Evolutionary conservation across 2,113 vertebrate species (phyloP).

Genomic region (Callaeas wilsoni): DNA sequence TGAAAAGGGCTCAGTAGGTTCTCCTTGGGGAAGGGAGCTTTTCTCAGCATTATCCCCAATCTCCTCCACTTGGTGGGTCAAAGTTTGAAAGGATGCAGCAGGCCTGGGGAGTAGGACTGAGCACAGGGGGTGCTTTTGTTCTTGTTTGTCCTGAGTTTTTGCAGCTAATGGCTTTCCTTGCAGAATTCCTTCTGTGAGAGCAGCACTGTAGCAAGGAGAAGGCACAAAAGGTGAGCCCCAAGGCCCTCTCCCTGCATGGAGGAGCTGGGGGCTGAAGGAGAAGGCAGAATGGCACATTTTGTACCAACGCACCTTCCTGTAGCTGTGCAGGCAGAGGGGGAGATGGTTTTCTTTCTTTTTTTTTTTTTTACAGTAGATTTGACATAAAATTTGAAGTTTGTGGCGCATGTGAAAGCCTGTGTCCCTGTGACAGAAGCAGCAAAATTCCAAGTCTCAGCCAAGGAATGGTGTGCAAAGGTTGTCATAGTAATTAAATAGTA

Average conservation of each 20-base stretch:
- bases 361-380: not conserved
- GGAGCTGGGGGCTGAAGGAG: not conserved
- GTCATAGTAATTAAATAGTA: not conserved
- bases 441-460: not conserved
- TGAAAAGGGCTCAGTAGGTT: not conserved
- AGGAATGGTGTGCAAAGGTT: not conserved
- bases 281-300: not conserved
- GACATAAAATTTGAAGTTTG: not conserved
- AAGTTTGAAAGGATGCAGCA: not conserved
- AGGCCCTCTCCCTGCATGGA: not conserved
- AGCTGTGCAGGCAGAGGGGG: not conserved
- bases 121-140: not conserved
- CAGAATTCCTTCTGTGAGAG: not conserved
- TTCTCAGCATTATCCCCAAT: not conserved
- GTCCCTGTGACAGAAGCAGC: not conserved
- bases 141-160: not conserved
- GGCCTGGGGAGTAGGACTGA: not conserved
- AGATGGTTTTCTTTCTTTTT: not conserved
- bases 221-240: not conserved
- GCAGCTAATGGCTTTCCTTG: not conserved
- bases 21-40: not conserved
- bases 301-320: not conserved
- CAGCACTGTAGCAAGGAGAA: not conserved
- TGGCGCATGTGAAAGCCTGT: not conserved
- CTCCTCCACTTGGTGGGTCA: not conserved